A percentile compares a stretch with the other conserved stretches of the same genome.
Conservation (phyloP, 2,113 vertebrate species). For the Salvelinus sp. region DNA sequence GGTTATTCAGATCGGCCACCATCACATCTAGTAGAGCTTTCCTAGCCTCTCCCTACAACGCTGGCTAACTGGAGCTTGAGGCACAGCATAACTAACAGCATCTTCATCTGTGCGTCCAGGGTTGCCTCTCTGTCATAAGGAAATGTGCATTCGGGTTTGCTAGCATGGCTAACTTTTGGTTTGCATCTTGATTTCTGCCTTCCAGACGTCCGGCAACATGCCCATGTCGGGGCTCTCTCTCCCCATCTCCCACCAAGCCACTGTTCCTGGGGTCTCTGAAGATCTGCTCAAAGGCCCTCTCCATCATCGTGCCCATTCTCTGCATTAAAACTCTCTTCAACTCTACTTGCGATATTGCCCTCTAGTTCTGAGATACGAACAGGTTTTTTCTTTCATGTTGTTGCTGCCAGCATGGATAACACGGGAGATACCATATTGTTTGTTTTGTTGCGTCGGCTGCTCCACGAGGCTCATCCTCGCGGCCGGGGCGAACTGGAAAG, state of each 20-base stretch:
- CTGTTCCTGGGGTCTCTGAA: not conserved
- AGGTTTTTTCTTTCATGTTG: no score
- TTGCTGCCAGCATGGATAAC: no score
- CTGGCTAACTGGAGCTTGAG: not conserved
- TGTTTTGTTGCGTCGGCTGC: no score
- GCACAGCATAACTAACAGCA: not conserved
- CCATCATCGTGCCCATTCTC: not conserved
- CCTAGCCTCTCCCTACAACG: not conserved
- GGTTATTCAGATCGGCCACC: not conserved
- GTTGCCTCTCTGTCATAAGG: no score
- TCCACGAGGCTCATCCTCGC: no score
- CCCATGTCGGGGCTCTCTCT: no score
- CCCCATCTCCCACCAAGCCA: not conserved
- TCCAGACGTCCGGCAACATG: no score
- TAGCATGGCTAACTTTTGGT: no score
- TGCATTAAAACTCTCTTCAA: not conserved
- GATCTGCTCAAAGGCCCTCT: not conserved
- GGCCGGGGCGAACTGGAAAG: no score
- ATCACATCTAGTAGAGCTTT: not conserved
- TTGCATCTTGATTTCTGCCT: no score
- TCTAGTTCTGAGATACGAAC: not conserved
- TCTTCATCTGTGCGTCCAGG: not conserved
- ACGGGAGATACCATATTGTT: no score
- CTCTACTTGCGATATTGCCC: not conserved
- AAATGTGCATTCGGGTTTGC: no score